Evolutionary conservation across 2,888 invertebrate genomes (phyloP).

Genomic region (Nebria brevicollis): DNA sequence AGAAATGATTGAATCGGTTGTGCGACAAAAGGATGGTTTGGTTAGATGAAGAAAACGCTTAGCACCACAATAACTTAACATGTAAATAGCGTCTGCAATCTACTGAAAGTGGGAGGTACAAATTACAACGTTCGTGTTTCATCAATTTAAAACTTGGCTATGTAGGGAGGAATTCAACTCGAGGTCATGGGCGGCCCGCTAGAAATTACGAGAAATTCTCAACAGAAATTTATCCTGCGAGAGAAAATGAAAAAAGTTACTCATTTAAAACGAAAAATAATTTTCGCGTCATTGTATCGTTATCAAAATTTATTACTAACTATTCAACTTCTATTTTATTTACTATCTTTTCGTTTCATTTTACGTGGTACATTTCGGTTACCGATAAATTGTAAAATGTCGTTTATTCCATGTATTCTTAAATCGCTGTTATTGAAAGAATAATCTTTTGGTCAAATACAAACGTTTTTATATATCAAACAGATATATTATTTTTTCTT

Average conservation of each 20-base stretch:
- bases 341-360: no score
- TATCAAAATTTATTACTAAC: background rate
- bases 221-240: background rate
- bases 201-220: background rate
- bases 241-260: background rate
- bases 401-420: no score
- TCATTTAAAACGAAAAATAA: background rate
- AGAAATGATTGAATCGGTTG: no score
- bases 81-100: conserved; percentile 53
- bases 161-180: conserved; percentile 38
- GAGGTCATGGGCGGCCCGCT: background rate
- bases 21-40: no score
- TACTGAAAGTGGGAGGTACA: conserved; percentile 52
- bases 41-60: conserved; percentile 50
- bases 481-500: no score
- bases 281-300: background rate
- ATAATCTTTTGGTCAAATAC: no score
- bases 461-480: no score
- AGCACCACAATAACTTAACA: conserved; percentile 53
- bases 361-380: no score
- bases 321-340: no score
- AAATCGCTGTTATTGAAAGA: no score
- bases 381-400: no score
- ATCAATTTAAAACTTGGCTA: conserved; percentile 52
- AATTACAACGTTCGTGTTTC: conserved; percentile 53